Evolutionary conservation across 2,888 invertebrate genomes (phyloP).

Genomic region (Hedya salicella): DNA sequence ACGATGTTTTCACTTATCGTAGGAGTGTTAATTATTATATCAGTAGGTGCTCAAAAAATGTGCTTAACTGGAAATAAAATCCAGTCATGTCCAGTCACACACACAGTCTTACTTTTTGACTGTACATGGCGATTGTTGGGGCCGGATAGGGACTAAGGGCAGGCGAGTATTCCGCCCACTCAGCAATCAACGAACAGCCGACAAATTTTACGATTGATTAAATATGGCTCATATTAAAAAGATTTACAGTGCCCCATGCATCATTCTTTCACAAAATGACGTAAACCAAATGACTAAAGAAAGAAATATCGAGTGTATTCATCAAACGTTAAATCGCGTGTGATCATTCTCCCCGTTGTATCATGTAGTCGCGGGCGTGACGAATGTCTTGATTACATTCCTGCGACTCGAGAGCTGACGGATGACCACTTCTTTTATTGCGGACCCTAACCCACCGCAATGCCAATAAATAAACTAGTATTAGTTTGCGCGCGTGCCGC

Average conservation of each 20-base stretch:
- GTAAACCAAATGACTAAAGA: constrained; percentile 29
- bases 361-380: constrained; percentile 56
- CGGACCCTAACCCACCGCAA: constrained; percentile 55
- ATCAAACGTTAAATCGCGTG: constrained; percentile 60
- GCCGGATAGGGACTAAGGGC: no score
- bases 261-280: constrained; percentile 16
- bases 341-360: constrained; percentile 60
- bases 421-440: constrained; percentile 73
- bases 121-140: no score
- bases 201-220: no score
- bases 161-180: no score
- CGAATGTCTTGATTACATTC: constrained; percentile 78
- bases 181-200: no score
- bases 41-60: no score
- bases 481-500: constrained; percentile 45
- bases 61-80: no score
- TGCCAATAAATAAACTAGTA: constrained; percentile 62
- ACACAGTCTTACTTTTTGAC: no score
- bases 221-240: no score
- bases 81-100: no score
- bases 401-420: constrained; percentile 68
- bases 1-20: no score
- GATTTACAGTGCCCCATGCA: constrained; percentile 3
- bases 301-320: constrained; percentile 51
- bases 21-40: no score